Conservation (phyloP, 2,888 invertebrate genomes). For the Lasioglossum leucozonium region DNA sequence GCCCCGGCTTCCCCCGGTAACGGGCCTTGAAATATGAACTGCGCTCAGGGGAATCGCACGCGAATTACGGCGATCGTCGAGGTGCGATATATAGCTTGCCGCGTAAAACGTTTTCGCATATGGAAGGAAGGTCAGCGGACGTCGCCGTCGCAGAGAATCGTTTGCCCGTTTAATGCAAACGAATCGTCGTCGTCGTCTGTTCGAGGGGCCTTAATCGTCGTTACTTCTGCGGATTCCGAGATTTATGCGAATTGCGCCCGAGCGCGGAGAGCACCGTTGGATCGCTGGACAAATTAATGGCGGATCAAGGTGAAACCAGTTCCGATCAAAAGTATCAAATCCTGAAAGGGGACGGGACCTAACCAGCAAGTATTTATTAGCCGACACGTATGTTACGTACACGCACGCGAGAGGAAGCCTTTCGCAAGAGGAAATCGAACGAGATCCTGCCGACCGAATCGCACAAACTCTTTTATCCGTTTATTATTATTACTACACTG, state of each 20-base stretch:
- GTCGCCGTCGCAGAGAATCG: slow-evolving; percentile 20
- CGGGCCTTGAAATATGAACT: slow-evolving; percentile 49
- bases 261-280: slow-evolving; percentile 40
- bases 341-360: slow-evolving; percentile 7
- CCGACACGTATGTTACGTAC: background rate
- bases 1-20: background rate
- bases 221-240: slow-evolving; percentile 44
- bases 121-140: slow-evolving; percentile 48
- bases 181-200: slow-evolving; percentile 40
- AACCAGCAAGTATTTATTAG: slow-evolving; percentile 28
- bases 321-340: slow-evolving; percentile 26
- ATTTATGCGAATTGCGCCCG: slow-evolving; percentile 52
- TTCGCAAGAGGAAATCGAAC: slow-evolving; percentile 8
- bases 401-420: slow-evolving; percentile 8
- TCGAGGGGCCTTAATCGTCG: slow-evolving; percentile 40
- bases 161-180: slow-evolving; percentile 54
- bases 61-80: slow-evolving; percentile 46
- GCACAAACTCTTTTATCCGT: background rate
- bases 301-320: slow-evolving; percentile 43
- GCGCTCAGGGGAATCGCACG: slow-evolving; percentile 30
- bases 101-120: slow-evolving; percentile 25
- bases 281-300: slow-evolving; percentile 45
- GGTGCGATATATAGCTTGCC: slow-evolving; percentile 46
- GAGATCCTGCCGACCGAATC: slow-evolving; percentile 8
- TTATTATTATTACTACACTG: too few species aligned